Conservation (phyloP, 2,888 invertebrate species). For the Serripes groenlandicus region DNA sequence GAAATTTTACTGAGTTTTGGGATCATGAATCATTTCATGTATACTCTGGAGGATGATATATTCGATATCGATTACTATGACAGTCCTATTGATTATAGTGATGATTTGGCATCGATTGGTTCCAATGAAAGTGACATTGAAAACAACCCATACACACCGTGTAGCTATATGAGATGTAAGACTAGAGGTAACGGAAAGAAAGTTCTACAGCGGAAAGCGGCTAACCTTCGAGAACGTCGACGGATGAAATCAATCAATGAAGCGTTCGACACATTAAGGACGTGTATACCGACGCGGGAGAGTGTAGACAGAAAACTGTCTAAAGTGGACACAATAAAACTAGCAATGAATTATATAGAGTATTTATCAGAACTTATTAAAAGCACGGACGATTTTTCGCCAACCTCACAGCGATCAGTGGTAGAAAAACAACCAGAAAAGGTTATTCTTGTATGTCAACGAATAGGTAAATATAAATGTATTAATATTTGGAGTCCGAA, state of each 20-base stretch:
- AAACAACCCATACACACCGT: slow-evolving; percentile 65
- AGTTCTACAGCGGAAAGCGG: slow-evolving; percentile 97
- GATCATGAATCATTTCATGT: slow-evolving; percentile 76
- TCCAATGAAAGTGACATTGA: slow-evolving; percentile 79
- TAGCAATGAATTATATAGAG: slow-evolving; percentile 98
- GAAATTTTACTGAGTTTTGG: not conserved
- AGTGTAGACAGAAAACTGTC: slow-evolving; percentile 98
- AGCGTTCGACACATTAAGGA: slow-evolving; percentile 96
- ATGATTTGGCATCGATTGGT: slow-evolving; percentile 74
- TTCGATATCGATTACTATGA: slow-evolving; percentile 81
- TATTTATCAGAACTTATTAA: slow-evolving; percentile 96
- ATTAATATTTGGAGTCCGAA: no score
- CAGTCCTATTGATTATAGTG: slow-evolving; percentile 73
- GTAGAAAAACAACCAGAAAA: slow-evolving; percentile 92
- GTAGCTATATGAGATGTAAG: slow-evolving; percentile 60
- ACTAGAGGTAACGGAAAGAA: slow-evolving; percentile 91
- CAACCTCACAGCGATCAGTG: slow-evolving; percentile 75
- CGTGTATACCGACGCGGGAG: slow-evolving; percentile 95
- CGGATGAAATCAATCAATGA: slow-evolving; percentile 99
- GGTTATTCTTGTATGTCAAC: slow-evolving; percentile 90
- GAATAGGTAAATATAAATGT: slow-evolving; percentile 76
- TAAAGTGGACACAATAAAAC: slow-evolving; percentile 96
- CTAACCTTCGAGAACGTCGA: slow-evolving; percentile 96
- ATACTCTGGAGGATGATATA: slow-evolving; percentile 78
- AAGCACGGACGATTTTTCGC: slow-evolving; percentile 87